A percentile compares a stretch with the other conserved stretches of the same genome.
Conservation (phyloP, 2,797 vertebrate genomes). For the Sebastes minor region DNA sequence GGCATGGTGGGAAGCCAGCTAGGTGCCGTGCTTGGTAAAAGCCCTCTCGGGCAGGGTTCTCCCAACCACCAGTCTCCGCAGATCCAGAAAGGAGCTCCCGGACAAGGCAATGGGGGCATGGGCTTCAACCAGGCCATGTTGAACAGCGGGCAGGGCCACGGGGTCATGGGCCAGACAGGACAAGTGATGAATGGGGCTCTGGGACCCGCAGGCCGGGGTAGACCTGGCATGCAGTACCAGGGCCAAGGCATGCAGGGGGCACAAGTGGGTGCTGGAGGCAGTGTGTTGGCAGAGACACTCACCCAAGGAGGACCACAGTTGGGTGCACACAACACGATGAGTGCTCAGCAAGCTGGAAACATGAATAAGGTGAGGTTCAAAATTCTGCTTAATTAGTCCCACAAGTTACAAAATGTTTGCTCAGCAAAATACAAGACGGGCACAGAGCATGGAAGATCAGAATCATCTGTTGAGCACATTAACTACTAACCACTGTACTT, state of each 20-base stretch:
- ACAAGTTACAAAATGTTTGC: background rate
- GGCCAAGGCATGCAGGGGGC: conserved; percentile 86
- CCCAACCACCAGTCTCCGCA: conserved; percentile 87
- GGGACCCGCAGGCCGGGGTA: conserved; percentile 88
- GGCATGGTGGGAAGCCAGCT: conserved; percentile 80
- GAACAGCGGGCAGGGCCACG: conserved; percentile 91
- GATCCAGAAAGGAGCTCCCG: conserved; percentile 89
- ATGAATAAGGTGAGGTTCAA: conserved; percentile 91
- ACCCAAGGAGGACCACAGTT: conserved; percentile 91
- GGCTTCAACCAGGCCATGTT: conserved; percentile 92
- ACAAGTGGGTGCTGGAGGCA: conserved; percentile 81
- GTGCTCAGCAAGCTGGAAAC: conserved; percentile 89
- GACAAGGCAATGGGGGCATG: conserved; percentile 86
- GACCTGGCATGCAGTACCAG: conserved; percentile 91
- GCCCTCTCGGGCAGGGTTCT: conserved; percentile 87
- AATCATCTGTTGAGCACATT: background rate
- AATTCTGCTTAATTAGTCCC: background rate
- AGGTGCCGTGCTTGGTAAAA: conserved; percentile 88
- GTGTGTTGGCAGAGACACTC: conserved; percentile 93
- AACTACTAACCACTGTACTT: background rate
- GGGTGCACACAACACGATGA: conserved; percentile 87
- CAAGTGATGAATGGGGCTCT: conserved; percentile 96
- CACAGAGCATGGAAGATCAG: background rate
- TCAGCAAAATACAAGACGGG: background rate
- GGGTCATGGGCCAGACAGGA: conserved; percentile 88